Evolutionary conservation across 2,888 invertebrate species (phyloP), one percentile per base, ranked within the genome.

Genomic region (Nomada ferruginata): DNA sequence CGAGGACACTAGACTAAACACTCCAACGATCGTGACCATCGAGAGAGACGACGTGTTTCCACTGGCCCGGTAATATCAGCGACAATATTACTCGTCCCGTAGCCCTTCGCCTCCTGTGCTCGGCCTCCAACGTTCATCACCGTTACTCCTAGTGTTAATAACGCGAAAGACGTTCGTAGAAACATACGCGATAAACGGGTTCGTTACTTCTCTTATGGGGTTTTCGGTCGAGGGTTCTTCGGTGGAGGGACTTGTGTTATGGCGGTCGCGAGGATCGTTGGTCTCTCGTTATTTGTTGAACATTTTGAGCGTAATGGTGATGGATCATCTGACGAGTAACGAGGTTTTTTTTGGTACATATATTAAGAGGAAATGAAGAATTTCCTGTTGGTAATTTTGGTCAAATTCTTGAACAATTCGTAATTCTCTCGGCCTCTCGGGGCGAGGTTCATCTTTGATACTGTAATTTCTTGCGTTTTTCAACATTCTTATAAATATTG

Each of bases 1-100:
- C 83, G 84, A 90, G 85, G 89, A 91, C 89, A 91, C 89, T 90
- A 92, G 91, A 91, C 92, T 92, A 92, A 92, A 92, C 92, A 92
- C 91, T 92, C 90, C 85, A 89, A 87, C 90, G 90, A 89, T 90
- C 91, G 91, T 90, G 91, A 90, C 90, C 91, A 87, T 86, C 87
- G 90, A 84, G 87, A 85, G 79, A 86, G 82, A 86, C 83, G 84
- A 85, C 85, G 90, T 86, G 87, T 88, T 90, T 87, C 87, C 84
- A 88, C 87, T 82, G 87, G 80, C 79, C 82, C 85, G 79, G 86
- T 91, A 91, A 91, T 89, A 90, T 91, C 82, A 87, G 65, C 85
- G 87, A 85, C 84, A 75, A 82, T 85, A 87, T 87, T 79, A 80
- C 76, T 69, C 76, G 71, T 77, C 79, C 26, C 26, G 52, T 47